Percentiles rank a stretch among this genome's conserved stretches.
phyloP scores from a whole-genome alignment of 2,888 invertebrate genomes.

The Orthosia incerta region DNA sequence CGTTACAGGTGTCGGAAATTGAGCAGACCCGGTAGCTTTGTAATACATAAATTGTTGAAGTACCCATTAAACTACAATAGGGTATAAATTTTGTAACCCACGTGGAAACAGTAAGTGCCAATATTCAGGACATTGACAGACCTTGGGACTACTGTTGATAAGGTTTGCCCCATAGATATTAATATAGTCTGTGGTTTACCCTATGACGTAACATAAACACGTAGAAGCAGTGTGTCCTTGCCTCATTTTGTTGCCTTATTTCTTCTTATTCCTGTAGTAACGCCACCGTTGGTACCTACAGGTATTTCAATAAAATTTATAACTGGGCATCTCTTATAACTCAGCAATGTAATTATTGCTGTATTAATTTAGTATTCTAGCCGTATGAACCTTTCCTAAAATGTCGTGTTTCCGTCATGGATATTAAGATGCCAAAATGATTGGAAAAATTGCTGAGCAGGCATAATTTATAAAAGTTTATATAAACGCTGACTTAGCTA shows the following conservation, averaged over 20 bases:
- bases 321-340: too few species aligned
- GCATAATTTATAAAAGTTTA: not conserved
- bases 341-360: too few species aligned
- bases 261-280: too few species aligned
- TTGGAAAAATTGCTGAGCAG: too few species aligned
- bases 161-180: too few species aligned
- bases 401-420: too few species aligned
- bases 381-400: not conserved
- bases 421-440: not conserved
- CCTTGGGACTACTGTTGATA: conserved; percentile 5
- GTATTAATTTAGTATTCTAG: not conserved
- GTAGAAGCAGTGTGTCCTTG: not conserved
- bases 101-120: conserved; percentile 30
- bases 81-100: conserved; percentile 26
- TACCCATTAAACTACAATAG: conserved; percentile 29
- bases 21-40: conserved; percentile 26
- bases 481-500: not conserved
- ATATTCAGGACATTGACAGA: conserved; percentile 34
- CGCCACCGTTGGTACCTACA: too few species aligned
- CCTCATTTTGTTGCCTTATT: not conserved
- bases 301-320: too few species aligned
- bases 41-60: conserved; percentile 27
- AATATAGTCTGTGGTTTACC: too few species aligned
- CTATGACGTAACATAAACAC: conserved; percentile 5
- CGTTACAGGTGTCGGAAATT: conserved; percentile 18